Evolutionary conservation across 2,888 invertebrate species (phyloP).

Genomic region (Athalia circularis): DNA sequence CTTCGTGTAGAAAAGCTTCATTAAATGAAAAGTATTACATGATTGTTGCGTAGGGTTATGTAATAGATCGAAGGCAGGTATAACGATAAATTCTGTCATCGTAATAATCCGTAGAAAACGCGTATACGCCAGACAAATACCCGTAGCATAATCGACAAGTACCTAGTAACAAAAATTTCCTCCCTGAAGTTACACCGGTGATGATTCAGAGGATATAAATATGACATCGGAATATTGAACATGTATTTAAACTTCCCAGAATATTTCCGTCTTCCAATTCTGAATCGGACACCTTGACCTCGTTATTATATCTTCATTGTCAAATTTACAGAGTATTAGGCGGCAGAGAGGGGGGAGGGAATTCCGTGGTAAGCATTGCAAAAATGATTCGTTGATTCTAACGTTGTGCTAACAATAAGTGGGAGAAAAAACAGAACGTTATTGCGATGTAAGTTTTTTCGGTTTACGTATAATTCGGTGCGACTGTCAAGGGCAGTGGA

Average conservation of each 20-base stretch:
- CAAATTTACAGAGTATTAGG: no score
- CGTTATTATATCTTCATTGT: background rate
- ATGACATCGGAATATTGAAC: background rate
- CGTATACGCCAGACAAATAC: no score
- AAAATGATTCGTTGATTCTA: no score
- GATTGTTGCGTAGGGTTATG: conserved; percentile 16
- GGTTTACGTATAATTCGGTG: background rate
- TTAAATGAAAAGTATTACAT: background rate
- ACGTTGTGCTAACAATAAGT: no score
- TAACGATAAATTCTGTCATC: background rate
- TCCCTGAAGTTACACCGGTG: background rate
- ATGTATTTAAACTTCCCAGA: conserved; percentile 4
- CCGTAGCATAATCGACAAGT: no score
- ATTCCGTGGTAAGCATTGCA: no score
- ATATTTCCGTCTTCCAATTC: conserved; percentile 4
- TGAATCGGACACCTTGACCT: conserved; percentile 17
- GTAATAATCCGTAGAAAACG: no score
- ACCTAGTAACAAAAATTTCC: no score
- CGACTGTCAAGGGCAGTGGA: background rate
- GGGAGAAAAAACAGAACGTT: no score
- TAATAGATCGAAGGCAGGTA: conserved; percentile 1
- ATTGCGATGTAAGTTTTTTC: no score
- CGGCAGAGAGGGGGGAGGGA: no score
- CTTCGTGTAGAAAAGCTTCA: background rate
- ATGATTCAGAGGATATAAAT: background rate